Evolutionary conservation across 2,797 vertebrate genomes (phyloP).

Genomic region (Molossus molossus): DNA sequence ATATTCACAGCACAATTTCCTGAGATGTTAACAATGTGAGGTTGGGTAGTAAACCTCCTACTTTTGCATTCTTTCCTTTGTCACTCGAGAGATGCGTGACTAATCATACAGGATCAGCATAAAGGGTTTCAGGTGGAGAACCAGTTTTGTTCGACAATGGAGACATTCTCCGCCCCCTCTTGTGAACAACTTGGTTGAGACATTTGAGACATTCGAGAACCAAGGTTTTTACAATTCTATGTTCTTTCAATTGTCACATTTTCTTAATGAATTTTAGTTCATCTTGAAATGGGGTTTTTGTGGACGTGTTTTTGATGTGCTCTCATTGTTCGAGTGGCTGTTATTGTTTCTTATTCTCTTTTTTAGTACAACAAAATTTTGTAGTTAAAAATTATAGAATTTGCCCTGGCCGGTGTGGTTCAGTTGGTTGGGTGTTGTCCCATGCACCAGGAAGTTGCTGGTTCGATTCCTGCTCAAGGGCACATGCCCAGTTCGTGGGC

Average conservation of each 20-base stretch:
- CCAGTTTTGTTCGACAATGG: too few relatives aligned
- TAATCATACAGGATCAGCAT: too few relatives aligned
- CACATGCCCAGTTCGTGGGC: background rate
- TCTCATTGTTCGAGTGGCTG: background rate
- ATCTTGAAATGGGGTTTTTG: conserved; percentile 6
- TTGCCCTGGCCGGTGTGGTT: background rate
- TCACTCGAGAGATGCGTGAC: too few relatives aligned
- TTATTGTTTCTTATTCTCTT: background rate
- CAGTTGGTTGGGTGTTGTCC: background rate
- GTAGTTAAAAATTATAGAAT: background rate
- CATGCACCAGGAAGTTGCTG: background rate
- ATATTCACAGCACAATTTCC: too few relatives aligned
- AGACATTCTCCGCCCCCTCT: too few relatives aligned
- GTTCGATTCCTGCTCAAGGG: background rate
- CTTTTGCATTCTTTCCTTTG: too few relatives aligned
- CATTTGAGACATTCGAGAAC: too few relatives aligned
- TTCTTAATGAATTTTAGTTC: background rate
- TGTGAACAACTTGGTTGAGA: too few relatives aligned
- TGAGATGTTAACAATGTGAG: too few relatives aligned
- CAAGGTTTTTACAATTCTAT: background rate
- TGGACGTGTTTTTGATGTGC: background rate
- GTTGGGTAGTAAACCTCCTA: too few relatives aligned
- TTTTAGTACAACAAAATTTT: conserved; percentile 18
- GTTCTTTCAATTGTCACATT: background rate
- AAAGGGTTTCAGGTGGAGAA: too few relatives aligned